These are phyloP conservation scores for Drepanosiphum platanoidis DNA, from an alignment of 2,888 invertebrate species.

Conservation along the genomic window DNA sequence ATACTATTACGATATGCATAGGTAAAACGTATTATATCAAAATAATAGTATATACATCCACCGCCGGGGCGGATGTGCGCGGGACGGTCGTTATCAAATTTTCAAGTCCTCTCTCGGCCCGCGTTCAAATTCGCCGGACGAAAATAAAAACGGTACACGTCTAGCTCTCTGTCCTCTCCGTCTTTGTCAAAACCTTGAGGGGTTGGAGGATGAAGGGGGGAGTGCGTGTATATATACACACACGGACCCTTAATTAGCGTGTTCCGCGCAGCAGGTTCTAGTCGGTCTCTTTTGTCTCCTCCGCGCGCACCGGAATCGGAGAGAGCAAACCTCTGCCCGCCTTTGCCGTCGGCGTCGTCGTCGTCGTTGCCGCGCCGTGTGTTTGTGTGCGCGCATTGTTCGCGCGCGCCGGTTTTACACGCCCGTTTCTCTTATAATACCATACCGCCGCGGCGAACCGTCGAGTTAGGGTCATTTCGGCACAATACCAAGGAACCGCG, in stretches of 20 bases:
- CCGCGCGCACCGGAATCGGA: background rate
- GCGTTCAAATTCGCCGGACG: background rate
- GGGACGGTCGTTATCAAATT: background rate
- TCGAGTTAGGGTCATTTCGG: constrained; percentile 1
- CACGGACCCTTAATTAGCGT: constrained; percentile 41
- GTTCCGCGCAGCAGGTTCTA: constrained; percentile 12
- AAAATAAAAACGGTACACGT: background rate
- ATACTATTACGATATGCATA: too few relatives aligned
- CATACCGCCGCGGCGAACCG: background rate
- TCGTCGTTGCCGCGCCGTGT: background rate
- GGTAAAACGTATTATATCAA: background rate
- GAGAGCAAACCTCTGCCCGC: background rate
- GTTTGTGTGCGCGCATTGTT: background rate
- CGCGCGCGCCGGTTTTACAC: background rate
- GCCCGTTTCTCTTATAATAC: background rate
- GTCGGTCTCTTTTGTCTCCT: constrained; percentile 17
- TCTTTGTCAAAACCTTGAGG: too few relatives aligned
- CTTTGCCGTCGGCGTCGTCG: background rate
- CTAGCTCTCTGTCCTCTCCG: background rate
- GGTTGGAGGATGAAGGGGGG: too few relatives aligned
- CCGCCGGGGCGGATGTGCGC: too few relatives aligned
- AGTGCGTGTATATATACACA: background rate
- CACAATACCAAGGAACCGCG: background rate
- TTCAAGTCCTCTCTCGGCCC: background rate
- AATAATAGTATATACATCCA: background rate